A percentile compares a stretch with the other conserved stretches of the same genome.
Conservation (phyloP, 2,797 vertebrate genomes). For the Nasua narica region DNA sequence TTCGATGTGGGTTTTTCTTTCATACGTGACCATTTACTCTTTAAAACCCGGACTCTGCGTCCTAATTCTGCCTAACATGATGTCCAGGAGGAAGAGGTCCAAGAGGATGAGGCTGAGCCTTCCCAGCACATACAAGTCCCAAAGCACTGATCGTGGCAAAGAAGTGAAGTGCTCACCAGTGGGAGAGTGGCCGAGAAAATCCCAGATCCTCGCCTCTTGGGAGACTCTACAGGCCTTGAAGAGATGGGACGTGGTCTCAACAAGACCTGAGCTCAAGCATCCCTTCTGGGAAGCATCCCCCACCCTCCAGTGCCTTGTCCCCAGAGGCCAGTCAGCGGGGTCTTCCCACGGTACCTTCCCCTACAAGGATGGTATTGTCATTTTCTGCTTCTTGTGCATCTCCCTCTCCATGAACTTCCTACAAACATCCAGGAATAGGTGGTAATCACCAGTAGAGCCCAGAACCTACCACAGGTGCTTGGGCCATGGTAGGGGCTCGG, state of each 20-base stretch:
- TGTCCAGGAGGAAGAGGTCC: neutral
- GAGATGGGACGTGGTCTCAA: neutral
- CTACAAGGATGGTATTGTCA: neutral
- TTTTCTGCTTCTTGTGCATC: neutral
- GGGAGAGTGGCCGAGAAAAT: neutral
- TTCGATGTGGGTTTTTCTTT: neutral
- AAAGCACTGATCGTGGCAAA: rapidly evolving
- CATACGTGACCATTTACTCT: neutral
- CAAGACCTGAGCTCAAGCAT: neutral
- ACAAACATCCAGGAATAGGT: neutral
- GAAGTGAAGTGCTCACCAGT: neutral
- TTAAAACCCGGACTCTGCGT: neutral
- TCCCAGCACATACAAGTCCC: neutral
- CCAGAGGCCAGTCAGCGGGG: neutral
- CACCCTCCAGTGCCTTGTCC: neutral
- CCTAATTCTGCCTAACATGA: neutral
- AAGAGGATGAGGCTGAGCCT: neutral
- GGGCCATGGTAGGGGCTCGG: neutral
- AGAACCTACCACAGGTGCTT: neutral
- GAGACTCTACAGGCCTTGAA: neutral
- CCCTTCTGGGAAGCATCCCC: neutral
- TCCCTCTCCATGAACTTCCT: neutral
- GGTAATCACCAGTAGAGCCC: neutral
- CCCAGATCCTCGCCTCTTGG: neutral
- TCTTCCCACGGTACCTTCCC: neutral